These are phyloP conservation scores for Octodonta nipae DNA, from an alignment of 2,888 invertebrate species.

Conservation along the genomic window DNA sequence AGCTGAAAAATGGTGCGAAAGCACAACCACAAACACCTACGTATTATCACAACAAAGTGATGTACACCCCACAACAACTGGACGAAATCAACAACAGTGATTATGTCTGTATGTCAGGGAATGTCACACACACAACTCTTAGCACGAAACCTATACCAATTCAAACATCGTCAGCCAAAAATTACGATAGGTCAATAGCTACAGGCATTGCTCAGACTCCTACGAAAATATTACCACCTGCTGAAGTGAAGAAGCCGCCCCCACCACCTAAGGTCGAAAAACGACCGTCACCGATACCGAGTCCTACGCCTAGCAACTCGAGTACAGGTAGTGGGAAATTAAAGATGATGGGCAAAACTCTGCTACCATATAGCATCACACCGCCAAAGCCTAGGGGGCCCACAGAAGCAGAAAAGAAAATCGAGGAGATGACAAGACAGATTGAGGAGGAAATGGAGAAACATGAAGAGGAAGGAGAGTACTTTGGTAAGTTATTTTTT, in stretches of 20 bases:
- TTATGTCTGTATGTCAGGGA: conserved; percentile 76
- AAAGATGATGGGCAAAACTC: conserved; percentile 45
- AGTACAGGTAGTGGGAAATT: conserved; percentile 42
- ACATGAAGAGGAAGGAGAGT: conserved; percentile 88
- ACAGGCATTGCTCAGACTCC: conserved; percentile 39
- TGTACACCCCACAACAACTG: conserved; percentile 34
- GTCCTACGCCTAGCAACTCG: conserved; percentile 54
- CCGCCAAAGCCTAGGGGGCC: conserved; percentile 78
- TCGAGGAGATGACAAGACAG: conserved; percentile 82
- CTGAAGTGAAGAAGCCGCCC: conserved; percentile 28
- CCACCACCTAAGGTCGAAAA: conserved; percentile 17
- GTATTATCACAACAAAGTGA: conserved; percentile 8
- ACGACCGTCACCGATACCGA: conserved; percentile 37
- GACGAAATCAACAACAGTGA: conserved; percentile 67
- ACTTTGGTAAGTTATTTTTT: conserved; percentile 86
- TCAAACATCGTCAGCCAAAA: conserved; percentile 34
- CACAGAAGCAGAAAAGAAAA: conserved; percentile 84
- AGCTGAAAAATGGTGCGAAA: conserved; percentile 10
- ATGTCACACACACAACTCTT: conserved; percentile 38
- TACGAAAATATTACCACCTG: conserved; percentile 30
- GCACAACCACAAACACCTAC: conserved; percentile 17
- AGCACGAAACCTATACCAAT: conserved; percentile 35
- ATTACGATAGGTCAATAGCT: conserved; percentile 32
- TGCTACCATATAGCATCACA: conserved; percentile 77
- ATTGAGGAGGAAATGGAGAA: conserved; percentile 93